phyloP scores from a whole-genome alignment of 2,797 vertebrate species.

The Lacerta agilis region DNA sequence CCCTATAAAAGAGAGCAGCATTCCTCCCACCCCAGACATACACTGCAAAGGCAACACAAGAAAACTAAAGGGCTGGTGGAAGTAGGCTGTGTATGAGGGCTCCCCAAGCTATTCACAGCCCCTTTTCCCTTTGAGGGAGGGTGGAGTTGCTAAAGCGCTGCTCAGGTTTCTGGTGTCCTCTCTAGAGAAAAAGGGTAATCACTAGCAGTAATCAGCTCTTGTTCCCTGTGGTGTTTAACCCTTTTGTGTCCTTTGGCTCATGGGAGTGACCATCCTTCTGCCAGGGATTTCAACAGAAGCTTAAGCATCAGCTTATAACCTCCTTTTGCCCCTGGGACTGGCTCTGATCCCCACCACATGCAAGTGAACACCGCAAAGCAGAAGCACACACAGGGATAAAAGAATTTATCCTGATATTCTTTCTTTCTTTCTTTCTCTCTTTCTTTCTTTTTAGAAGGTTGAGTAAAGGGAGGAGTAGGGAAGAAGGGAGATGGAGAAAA shows the following conservation, averaged over 20 bases:
- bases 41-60: neutral
- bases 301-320: neutral
- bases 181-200: neutral
- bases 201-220: neutral
- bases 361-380: neutral
- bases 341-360: neutral
- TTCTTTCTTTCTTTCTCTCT: no score
- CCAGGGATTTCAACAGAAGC: neutral
- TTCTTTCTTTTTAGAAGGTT: neutral
- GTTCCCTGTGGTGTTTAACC: neutral
- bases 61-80: neutral
- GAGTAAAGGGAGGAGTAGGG: neutral
- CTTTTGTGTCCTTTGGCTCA: neutral
- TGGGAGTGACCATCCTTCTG: neutral
- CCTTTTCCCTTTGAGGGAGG: neutral
- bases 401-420: neutral
- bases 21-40: neutral
- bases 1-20: neutral
- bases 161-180: neutral
- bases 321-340: neutral
- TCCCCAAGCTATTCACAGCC: neutral
- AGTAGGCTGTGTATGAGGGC: neutral
- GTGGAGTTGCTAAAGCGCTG: neutral
- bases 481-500: neutral
- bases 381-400: neutral